A percentile compares a stretch with the other conserved stretches of the same genome.
phyloP scores from a whole-genome alignment of 2,888 invertebrate genomes.

The Ganaspis brasiliensis region DNA sequence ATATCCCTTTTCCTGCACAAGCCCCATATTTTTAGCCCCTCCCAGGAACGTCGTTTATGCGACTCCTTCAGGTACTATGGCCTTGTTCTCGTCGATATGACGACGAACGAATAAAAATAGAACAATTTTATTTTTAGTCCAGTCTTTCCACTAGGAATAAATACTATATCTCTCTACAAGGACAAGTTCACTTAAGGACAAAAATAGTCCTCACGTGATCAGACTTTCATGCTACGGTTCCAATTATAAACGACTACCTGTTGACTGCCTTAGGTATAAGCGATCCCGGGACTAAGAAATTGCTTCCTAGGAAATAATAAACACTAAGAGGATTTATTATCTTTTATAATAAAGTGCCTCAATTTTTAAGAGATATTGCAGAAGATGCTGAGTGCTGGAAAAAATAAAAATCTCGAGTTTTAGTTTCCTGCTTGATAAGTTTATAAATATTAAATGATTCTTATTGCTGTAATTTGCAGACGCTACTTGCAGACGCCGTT shows the following conservation, averaged over 20 bases:
- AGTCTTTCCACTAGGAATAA: background rate
- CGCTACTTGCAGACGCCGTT: background rate
- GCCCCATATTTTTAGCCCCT: slow-evolving; percentile 33
- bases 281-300: slow-evolving; percentile 12
- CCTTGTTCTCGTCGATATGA: slow-evolving; percentile 18
- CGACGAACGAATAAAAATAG: background rate
- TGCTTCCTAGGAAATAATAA: slow-evolving; percentile 20
- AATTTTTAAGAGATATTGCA: background rate
- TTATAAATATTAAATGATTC: no score
- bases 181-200: background rate
- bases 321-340: slow-evolving; percentile 17
- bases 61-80: slow-evolving; percentile 3
- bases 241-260: slow-evolving; percentile 42
- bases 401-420: background rate
- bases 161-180: background rate
- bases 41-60: slow-evolving; percentile 26
- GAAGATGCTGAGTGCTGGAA: background rate
- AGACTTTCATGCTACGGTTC: background rate
- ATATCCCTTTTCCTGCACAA: slow-evolving; percentile 66
- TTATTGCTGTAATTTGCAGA: background rate
- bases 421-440: background rate
- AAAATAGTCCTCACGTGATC: slow-evolving; percentile 26
- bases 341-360: background rate
- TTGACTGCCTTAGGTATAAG: slow-evolving; percentile 33
- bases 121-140: background rate